A percentile compares a stretch with the other conserved stretches of the same genome.
phyloP scores from a whole-genome alignment of 2,113 vertebrate species.

The Ciconia boyciana region DNA sequence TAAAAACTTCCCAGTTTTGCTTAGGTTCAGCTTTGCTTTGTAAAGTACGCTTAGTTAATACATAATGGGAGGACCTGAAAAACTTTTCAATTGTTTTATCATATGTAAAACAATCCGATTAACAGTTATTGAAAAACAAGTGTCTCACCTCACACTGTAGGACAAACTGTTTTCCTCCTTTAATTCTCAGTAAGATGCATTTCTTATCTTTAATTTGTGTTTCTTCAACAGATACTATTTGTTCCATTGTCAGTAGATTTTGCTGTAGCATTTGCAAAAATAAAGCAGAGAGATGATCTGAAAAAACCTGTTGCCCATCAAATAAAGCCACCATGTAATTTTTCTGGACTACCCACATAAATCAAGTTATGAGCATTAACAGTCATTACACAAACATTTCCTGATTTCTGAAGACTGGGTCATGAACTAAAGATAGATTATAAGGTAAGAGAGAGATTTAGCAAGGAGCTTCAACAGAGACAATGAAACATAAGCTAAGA shows the following conservation, averaged over 20 bases:
- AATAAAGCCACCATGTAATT: neutral
- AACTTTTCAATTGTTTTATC: neutral
- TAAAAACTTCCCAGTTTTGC: neutral
- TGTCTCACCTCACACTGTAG: slow-evolving; percentile 92
- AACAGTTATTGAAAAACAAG: neutral
- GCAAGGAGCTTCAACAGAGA: neutral
- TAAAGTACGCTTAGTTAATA: neutral
- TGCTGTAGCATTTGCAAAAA: slow-evolving; percentile 76
- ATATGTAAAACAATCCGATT: neutral
- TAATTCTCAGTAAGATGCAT: slow-evolving; percentile 94
- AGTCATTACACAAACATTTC: neutral
- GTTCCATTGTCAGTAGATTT: slow-evolving; percentile 98
- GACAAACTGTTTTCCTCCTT: slow-evolving; percentile 97
- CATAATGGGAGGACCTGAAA: neutral
- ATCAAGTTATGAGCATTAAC: neutral
- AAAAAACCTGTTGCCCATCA: neutral
- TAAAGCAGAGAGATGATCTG: neutral
- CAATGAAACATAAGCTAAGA: neutral
- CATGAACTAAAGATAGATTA: neutral
- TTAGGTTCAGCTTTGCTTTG: neutral
- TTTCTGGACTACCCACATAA: neutral
- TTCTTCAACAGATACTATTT: slow-evolving; percentile 93
- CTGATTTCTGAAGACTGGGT: neutral
- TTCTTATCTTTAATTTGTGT: slow-evolving; percentile 98
- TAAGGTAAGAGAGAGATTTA: slow-evolving; percentile 10